Conservation (phyloP, 2,113 vertebrate genomes). For the Nibea albiflora region DNA sequence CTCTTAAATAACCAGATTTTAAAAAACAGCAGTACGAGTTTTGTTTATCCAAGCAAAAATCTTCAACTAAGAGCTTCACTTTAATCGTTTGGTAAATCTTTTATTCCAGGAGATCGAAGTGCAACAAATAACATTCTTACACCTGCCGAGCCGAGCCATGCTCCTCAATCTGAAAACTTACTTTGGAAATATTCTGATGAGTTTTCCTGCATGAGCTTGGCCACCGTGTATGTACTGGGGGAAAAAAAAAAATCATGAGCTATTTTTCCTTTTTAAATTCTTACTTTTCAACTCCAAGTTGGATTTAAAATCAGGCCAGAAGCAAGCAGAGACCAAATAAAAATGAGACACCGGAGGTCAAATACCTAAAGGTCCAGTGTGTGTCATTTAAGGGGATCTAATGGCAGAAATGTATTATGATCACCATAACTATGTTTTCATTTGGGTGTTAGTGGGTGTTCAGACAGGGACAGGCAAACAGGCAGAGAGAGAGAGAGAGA, state of each 20-base stretch:
- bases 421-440: too few species aligned
- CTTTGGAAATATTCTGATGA: conserved; percentile 1
- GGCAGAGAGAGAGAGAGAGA: too few species aligned
- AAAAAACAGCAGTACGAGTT: too few species aligned
- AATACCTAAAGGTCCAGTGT: too few species aligned
- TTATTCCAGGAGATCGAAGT: neutral
- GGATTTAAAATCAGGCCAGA: neutral
- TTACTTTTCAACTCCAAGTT: neutral
- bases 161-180: neutral
- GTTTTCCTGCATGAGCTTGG: conserved; percentile 31
- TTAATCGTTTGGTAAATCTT: neutral
- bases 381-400: too few species aligned
- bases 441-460: too few species aligned
- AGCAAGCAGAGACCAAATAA: neutral
- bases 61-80: neutral
- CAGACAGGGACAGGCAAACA: too few species aligned
- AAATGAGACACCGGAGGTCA: neutral
- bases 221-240: neutral
- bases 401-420: too few species aligned
- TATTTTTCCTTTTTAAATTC: neutral
- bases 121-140: neutral
- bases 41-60: neutral
- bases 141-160: neutral
- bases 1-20: neutral
- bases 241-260: neutral